Evolutionary conservation across 2,797 vertebrate genomes (phyloP), one percentile per base, ranked within the genome.

Genomic region (Acestrorhynchus altus): DNA sequence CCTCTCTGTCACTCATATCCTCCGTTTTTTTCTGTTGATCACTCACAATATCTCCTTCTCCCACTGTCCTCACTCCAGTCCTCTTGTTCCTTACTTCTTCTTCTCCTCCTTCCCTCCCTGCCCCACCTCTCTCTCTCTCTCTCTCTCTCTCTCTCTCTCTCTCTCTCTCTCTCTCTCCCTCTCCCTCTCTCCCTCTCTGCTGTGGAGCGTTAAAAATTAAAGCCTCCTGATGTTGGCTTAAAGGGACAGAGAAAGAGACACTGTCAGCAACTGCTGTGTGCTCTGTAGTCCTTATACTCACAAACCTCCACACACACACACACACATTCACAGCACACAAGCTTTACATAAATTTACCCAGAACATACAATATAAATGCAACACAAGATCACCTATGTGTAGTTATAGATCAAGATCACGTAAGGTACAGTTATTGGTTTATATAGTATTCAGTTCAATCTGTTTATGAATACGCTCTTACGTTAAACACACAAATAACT

Each of bases 171-270:
- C 46, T 78, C 63, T 47, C 64, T 66, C 73, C 81, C 74, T 15
- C 24, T 51, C 57, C 51, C 35, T 68, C 63, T 46, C 51, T 22
- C 74, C 72, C 24, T 28, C 16, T 52, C 47, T 63, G 76, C 26
- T 61, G 61, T 74, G 46, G 56, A 79, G 77, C 51, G 8, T 83
- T 83, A 82, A 80, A 83, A 79, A 82, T 80, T 76, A 76, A 83
- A 83, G 28, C 57, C 74, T 79, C 80, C 72, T 85, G 87, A 91
- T 90, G 87, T 85, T 86, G 86, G 81, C 85, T 92, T 90, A 90
- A 93, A 92, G 89, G 86, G 87, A 90, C 84, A 87, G 35, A 72
- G 59, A 71, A 47, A 42, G 54, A 80, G 75, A 56, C 15, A 35
- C 44, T 67, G 40, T 39, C 46, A 44, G 67, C 8, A 42, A 39